phyloP scores from a whole-genome alignment of 1,140 invertebrate species.

The Odontomachus brunneus region DNA sequence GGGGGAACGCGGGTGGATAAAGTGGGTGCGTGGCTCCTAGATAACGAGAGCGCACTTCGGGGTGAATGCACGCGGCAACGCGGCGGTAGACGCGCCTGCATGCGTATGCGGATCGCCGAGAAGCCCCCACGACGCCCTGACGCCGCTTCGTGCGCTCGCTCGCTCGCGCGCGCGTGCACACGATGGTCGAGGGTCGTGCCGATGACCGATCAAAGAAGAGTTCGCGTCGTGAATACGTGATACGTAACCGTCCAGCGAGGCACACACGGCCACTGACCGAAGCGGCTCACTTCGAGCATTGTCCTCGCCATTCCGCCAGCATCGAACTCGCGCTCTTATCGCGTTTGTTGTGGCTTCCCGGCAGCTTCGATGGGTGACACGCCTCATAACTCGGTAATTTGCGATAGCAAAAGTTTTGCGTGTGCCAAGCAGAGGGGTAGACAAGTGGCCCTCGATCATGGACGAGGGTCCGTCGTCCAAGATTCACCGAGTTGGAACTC shows the following conservation, averaged over 20 bases:
- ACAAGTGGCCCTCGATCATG: no score
- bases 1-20: not conserved
- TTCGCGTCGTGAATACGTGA: slow-evolving; percentile 82
- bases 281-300: slow-evolving; percentile 76
- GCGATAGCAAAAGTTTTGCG: no score
- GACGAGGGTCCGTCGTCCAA: no score
- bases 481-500: no score
- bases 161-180: slow-evolving; percentile 29
- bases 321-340: slow-evolving; percentile 41
- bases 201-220: slow-evolving; percentile 82
- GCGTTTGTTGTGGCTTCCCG: not conserved
- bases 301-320: slow-evolving; percentile 66
- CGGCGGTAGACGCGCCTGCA: slow-evolving; percentile 61
- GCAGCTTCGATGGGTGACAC: no score
- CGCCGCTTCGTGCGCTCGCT: slow-evolving; percentile 17
- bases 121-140: not conserved
- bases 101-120: slow-evolving; percentile 43
- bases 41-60: not conserved
- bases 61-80: slow-evolving; percentile 49
- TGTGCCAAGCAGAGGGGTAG: no score
- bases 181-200: slow-evolving; percentile 79
- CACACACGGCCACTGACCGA: slow-evolving; percentile 80
- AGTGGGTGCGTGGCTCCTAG: not conserved
- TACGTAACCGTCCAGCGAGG: slow-evolving; percentile 81
- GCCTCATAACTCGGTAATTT: no score